Percentiles rank a stretch among this genome's conserved stretches.
These are phyloP conservation scores for Sinonovacula constricta DNA, from an alignment of 1,140 invertebrate genomes.

Conservation along the genomic window DNA sequence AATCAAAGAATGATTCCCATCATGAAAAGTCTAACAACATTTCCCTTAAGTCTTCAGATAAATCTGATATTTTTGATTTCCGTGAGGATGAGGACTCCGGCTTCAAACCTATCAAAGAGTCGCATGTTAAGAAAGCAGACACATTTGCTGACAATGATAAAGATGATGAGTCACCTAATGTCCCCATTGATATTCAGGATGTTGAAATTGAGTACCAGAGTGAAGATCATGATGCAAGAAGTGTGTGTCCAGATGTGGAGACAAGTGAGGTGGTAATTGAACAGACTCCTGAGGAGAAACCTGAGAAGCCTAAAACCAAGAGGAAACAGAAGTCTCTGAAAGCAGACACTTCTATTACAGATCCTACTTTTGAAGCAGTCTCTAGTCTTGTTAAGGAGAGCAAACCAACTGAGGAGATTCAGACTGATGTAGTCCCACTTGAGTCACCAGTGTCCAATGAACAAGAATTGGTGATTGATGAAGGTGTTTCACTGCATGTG, in stretches of 20 bases:
- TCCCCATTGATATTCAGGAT: constrained; percentile 37
- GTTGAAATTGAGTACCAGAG: constrained; percentile 47
- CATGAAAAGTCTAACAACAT: background rate
- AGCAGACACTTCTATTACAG: constrained; percentile 23
- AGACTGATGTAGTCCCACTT: constrained; percentile 42
- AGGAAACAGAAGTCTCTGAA: constrained; percentile 45
- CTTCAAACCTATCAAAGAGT: constrained; percentile 48
- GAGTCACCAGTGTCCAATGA: constrained; percentile 47
- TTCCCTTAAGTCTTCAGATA: background rate
- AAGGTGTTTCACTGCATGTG: constrained; percentile 46
- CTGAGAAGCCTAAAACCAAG: constrained; percentile 36
- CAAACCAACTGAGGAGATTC: constrained; percentile 29
- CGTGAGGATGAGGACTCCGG: constrained; percentile 58
- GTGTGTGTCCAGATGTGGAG: constrained; percentile 39
- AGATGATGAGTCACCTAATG: constrained; percentile 8
- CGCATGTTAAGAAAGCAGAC: constrained; percentile 44
- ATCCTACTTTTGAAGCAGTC: constrained; percentile 53
- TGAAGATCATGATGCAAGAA: constrained; percentile 47
- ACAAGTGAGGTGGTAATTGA: constrained; percentile 50
- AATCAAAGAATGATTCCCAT: background rate
- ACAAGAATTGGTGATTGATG: constrained; percentile 51
- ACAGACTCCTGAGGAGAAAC: constrained; percentile 35
- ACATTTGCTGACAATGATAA: constrained; percentile 20
- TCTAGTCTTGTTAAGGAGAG: constrained; percentile 48
- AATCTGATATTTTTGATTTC: constrained; percentile 62